Base-by-base conservation (phyloP, 35 echinoderm and acorn worm genomes). In the Heliocidaris tuberculata region DNA sequence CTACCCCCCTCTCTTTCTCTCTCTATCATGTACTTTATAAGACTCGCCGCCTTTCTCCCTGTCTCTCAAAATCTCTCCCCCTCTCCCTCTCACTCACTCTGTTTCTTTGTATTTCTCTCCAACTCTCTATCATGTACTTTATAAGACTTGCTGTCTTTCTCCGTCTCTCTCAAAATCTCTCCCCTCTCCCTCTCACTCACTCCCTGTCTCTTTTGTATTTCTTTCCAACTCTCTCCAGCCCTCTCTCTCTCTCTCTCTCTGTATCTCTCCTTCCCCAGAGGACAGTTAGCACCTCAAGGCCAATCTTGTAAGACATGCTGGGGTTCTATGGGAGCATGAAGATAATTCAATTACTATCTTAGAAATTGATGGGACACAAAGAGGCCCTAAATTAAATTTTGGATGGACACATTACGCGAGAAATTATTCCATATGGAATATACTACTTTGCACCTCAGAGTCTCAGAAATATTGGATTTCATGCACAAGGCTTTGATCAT, bases 351-450 rank as follows among this genome's bases (percentile, higher is more conserved):
- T 78, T 78, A 78, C 65, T 24, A 78, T 21, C 65, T 19, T n/a
- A 78, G 21, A 78, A 78, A 78, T 78, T 78, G 65, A 78, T 29
- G 65, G 27, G 65, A 78, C 65, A 78, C 65, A 78, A 78, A 78
- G 65, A 24, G 65, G 65, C 65, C 65, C 65, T 78, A 78, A 78
- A 78, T 78, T 78, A 78, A 78, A 78, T 78, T 78, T 78, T 78
- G 21, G 65, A 78, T n/a, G 65, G 27, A 78, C 65, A 78, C 65
- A 78, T 78, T 27, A 78, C 65, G 65, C 27, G 65, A 78, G 65
- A 78, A 78, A 78, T 27, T 78, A 78, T 78, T 78, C 65, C 65
- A 78, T 78, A 78, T 78, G 65, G 65, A 78, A 78, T 78, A 78
- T 78, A 0, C 65, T 21, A n/a, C 27, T 78, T 78, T 78, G 21